Evolutionary conservation across 92 coral and sea anemone species (phyloP).

Genomic region (Bergia puertoricense): DNA sequence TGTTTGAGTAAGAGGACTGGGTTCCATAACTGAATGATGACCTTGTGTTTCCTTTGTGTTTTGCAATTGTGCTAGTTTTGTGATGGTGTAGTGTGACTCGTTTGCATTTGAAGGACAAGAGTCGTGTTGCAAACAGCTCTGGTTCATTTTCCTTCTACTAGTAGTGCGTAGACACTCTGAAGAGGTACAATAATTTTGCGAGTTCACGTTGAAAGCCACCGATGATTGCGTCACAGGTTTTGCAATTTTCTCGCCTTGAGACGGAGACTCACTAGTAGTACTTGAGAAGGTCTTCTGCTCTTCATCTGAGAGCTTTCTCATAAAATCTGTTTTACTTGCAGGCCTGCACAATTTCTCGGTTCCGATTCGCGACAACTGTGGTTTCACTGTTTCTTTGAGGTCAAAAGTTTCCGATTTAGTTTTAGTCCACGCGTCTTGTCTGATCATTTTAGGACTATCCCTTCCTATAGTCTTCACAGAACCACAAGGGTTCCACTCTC

Average conservation of each 20-base stretch:
- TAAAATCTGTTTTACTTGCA: background rate
- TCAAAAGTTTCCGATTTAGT: background rate
- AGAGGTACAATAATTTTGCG: background rate
- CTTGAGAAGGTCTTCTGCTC: background rate
- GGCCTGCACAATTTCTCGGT: background rate
- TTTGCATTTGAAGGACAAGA: background rate
- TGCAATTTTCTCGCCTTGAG: background rate
- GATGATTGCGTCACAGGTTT: background rate
- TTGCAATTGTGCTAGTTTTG: background rate
- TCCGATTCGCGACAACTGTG: background rate
- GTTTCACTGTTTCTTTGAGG: background rate
- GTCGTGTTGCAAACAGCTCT: background rate
- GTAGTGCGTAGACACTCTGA: background rate
- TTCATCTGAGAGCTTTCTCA: background rate
- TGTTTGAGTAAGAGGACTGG: conserved; percentile 5
- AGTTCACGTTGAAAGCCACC: background rate
- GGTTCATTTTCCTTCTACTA: background rate
- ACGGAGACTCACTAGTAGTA: background rate
- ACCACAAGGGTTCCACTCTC: background rate
- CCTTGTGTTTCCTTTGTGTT: background rate
- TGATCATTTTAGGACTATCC: background rate
- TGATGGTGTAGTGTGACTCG: background rate
- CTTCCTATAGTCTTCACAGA: background rate
- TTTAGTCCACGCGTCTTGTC: background rate
- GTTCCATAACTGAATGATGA: background rate